Conservation (phyloP, 2,113 vertebrate genomes). For the Chloroceryle aenea region DNA sequence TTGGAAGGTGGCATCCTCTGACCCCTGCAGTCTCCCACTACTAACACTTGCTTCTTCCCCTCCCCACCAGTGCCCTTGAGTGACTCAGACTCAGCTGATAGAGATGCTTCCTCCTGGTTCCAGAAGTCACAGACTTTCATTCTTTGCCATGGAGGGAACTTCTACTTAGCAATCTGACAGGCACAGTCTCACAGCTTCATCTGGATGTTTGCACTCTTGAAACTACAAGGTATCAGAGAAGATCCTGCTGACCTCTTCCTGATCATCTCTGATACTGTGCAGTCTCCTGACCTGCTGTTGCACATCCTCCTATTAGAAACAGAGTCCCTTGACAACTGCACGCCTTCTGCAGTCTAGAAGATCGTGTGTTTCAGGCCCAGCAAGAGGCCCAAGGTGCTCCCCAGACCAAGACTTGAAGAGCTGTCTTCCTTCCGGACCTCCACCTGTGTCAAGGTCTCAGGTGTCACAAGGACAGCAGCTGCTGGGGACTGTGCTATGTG, state of each 20-base stretch:
- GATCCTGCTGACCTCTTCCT: background rate
- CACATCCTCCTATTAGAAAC: background rate
- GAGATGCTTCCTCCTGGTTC: background rate
- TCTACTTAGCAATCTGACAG: background rate
- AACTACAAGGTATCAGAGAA: background rate
- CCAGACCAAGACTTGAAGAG: background rate
- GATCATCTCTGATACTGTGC: background rate
- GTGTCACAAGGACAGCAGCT: background rate
- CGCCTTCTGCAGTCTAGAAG: background rate
- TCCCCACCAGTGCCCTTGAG: too few relatives aligned
- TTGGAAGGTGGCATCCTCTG: too few relatives aligned
- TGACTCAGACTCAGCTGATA: too few relatives aligned
- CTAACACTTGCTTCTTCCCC: too few relatives aligned
- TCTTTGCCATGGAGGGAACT: background rate
- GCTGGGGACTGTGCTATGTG: background rate
- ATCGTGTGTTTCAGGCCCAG: background rate
- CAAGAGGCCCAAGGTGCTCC: background rate
- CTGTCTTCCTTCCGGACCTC: background rate
- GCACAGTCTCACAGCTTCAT: background rate
- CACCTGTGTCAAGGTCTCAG: background rate
- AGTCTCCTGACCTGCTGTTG: background rate
- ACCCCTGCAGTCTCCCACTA: too few relatives aligned
- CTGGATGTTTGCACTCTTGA: background rate
- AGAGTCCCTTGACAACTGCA: too few relatives aligned
- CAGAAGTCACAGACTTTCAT: background rate